Evolutionary conservation across 2,888 invertebrate species (phyloP).

Genomic region (Lordiphosa fenestrarum): DNA sequence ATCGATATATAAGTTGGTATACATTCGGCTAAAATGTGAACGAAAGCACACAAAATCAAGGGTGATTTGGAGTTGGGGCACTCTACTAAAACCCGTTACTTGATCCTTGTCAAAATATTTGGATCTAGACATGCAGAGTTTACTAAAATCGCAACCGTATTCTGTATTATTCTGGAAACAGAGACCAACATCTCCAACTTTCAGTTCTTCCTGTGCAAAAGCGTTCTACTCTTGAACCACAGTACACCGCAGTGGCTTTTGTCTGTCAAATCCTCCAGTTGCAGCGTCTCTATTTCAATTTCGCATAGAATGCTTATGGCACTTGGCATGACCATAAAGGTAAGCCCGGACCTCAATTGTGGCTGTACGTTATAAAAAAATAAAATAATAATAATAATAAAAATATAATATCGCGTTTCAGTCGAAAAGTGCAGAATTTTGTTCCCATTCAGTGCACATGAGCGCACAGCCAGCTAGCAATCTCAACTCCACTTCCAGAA

Average conservation of each 20-base stretch:
- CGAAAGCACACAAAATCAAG: too few relatives aligned
- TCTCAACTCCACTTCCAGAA: conserved; percentile 8
- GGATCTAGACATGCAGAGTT: too few relatives aligned
- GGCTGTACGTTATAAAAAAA: conserved; percentile 24
- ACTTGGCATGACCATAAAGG: conserved; percentile 44
- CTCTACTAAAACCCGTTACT: too few relatives aligned
- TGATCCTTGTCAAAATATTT: too few relatives aligned
- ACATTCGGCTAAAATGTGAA: too few relatives aligned
- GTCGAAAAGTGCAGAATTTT: conserved; percentile 49
- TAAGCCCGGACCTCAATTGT: conserved; percentile 20
- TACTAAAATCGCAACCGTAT: too few relatives aligned
- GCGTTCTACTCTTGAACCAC: conserved; percentile 11
- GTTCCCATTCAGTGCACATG: conserved; percentile 69
- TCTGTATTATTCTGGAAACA: too few relatives aligned
- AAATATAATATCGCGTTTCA: conserved; percentile 58
- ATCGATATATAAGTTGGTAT: too few relatives aligned
- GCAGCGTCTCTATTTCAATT: conserved; percentile 42
- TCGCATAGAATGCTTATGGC: conserved; percentile 7
- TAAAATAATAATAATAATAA: conserved; percentile 30
- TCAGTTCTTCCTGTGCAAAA: too few relatives aligned
- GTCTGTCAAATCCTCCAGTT: conserved; percentile 1
- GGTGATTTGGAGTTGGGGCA: too few relatives aligned
- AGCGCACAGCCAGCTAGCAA: conserved; percentile 43
- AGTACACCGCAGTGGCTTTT: conserved; percentile 34
- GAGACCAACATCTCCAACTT: too few relatives aligned